Conservation (phyloP, 2,888 invertebrate genomes). For the Drosophila mimetica region DNA sequence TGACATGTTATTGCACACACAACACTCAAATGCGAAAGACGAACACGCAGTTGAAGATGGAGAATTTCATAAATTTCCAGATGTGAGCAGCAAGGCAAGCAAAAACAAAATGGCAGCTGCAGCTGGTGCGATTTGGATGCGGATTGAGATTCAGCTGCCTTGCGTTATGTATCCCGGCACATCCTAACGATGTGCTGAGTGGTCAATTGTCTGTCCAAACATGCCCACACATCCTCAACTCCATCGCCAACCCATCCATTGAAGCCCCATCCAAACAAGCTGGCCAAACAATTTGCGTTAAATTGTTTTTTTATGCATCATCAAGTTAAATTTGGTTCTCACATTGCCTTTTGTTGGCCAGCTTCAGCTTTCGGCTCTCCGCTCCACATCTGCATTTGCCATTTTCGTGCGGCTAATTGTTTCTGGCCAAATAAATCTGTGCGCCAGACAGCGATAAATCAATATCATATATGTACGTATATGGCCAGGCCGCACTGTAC, state of each 20-base stretch:
- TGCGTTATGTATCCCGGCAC: slow-evolving; percentile 17
- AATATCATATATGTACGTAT: slow-evolving; percentile 24
- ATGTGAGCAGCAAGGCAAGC: slow-evolving; percentile 30
- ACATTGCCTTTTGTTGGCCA: slow-evolving; percentile 7
- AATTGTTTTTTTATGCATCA: slow-evolving; percentile 50
- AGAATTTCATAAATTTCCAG: slow-evolving; percentile 42
- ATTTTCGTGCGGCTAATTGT: slow-evolving; percentile 36
- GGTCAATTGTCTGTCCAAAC: slow-evolving; percentile 37
- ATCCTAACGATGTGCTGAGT: slow-evolving; percentile 49
- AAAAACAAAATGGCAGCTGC: slow-evolving; percentile 46
- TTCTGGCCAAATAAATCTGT: slow-evolving; percentile 36
- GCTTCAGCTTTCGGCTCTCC: not conserved
- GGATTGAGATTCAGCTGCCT: slow-evolving; percentile 10
- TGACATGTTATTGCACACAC: slow-evolving; percentile 13
- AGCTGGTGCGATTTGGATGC: slow-evolving; percentile 11
- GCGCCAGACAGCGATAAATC: slow-evolving; percentile 35
- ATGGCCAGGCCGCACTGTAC: slow-evolving; percentile 4
- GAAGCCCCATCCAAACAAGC: not conserved
- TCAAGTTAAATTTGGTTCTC: slow-evolving; percentile 38
- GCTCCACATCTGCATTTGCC: slow-evolving; percentile 5
- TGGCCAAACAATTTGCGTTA: slow-evolving; percentile 26
- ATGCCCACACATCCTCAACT: slow-evolving; percentile 8
- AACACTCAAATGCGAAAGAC: slow-evolving; percentile 13
- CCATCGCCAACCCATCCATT: not conserved
- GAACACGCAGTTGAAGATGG: slow-evolving; percentile 25